Evolutionary conservation across 2,797 vertebrate genomes (phyloP), one percentile per base, ranked within the genome.

Genomic region (Muraenolepis orangiensis): DNA sequence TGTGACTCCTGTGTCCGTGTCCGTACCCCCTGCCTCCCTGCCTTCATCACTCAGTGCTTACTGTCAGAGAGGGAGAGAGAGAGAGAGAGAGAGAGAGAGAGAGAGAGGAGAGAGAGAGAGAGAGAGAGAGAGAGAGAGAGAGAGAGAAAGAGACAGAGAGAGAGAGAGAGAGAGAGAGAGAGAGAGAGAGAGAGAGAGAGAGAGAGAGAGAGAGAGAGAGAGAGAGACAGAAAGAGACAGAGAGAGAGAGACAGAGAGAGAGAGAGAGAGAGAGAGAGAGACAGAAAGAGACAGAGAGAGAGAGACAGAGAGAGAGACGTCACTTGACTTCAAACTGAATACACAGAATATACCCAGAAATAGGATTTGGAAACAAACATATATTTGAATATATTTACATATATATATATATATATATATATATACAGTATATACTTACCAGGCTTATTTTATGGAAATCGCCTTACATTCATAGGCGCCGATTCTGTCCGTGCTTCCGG

Each of bases 131-230:
- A 72, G 77, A 1, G 78, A 80, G 72, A 73, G 31, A 30, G 80
- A 71, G 0, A 3, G 67, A 29, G 69, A 3, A 18, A 29, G 76
- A 73, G 72, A 69, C 75, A 38, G 40, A 28, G 67, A 42, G 75
- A 71, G 74, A 26, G 18, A 34, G 68, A 18, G 67, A 57, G 31
- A n/a, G 46, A 20, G 34, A 40, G 64, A 30, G 66, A 23, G 34
- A 40, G 66, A 40, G 23, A 23, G n/a, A n/a, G n/a, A n/a, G n/a
- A n/a, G n/a, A n/a, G n/a, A n/a, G n/a, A n/a, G n/a, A n/a, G n/a
- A n/a, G n/a, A n/a, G n/a, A n/a, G n/a, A n/a, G 78, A 72, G 77
- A 1, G 78, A 80, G 72, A 73, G 31, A 30, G 80, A 71, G 0
- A 3, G 67, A 29, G 69, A 3, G n/a, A 29, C 75, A 73, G 72